phyloP scores from a whole-genome alignment of 2,888 invertebrate species.

The Apamea monoglypha region DNA sequence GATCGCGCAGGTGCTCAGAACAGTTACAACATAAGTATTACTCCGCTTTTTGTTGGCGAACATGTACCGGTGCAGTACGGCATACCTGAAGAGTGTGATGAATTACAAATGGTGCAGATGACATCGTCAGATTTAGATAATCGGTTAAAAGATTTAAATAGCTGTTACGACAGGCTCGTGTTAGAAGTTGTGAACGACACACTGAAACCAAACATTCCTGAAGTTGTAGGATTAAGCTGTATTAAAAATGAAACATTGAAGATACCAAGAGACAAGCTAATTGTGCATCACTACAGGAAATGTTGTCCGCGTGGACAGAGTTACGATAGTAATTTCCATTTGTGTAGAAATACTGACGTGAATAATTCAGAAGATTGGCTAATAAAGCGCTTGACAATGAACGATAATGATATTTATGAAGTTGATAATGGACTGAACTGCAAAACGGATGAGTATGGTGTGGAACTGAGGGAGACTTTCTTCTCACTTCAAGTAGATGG shows the following conservation, averaged over 20 bases:
- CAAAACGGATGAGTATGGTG: slow-evolving; percentile 79
- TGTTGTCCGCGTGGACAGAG: slow-evolving; percentile 83
- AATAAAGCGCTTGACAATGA: slow-evolving; percentile 70
- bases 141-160: slow-evolving; percentile 59
- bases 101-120: slow-evolving; percentile 70
- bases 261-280: slow-evolving; percentile 63
- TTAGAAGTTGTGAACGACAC: slow-evolving; percentile 78
- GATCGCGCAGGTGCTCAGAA: slow-evolving; percentile 71
- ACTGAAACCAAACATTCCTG: slow-evolving; percentile 77
- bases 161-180: slow-evolving; percentile 82
- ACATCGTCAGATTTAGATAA: slow-evolving; percentile 67
- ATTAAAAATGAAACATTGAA: slow-evolving; percentile 71
- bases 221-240: slow-evolving; percentile 80
- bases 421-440: slow-evolving; percentile 79
- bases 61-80: slow-evolving; percentile 75
- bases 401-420: slow-evolving; percentile 76
- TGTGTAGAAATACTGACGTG: slow-evolving; percentile 73
- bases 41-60: slow-evolving; percentile 76
- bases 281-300: slow-evolving; percentile 80
- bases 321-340: slow-evolving; percentile 80
- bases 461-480: slow-evolving; percentile 77
- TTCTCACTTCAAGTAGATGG: slow-evolving; percentile 76
- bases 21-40: slow-evolving; percentile 73
- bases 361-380: slow-evolving; percentile 74
- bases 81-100: slow-evolving; percentile 77